phyloP scores from a whole-genome alignment of 2,797 vertebrate genomes.

The Percopsis omiscomaycus region DNA sequence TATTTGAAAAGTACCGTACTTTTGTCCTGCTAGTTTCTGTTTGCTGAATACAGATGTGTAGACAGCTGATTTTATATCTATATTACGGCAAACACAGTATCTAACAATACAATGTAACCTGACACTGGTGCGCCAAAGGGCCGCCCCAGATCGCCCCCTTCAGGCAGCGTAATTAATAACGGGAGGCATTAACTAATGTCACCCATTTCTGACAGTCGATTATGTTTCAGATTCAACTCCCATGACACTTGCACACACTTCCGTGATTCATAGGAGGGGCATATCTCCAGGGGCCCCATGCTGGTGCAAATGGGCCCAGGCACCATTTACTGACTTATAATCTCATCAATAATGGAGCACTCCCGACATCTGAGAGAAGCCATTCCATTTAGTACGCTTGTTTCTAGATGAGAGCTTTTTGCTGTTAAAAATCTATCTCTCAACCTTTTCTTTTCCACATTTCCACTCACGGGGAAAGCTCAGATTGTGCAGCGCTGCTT shows the following conservation, averaged over 20 bases:
- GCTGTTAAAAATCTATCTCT: conserved; percentile 50
- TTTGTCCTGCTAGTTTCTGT: too few relatives aligned
- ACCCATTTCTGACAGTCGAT: conserved; percentile 38
- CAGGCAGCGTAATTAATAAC: conserved; percentile 48
- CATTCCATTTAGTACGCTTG: conserved; percentile 42
- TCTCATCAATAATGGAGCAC: conserved; percentile 77
- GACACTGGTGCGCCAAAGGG: conserved; percentile 33
- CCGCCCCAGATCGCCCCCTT: conserved; percentile 50
- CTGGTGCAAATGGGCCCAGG: conserved; percentile 58
- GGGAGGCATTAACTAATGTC: conserved; percentile 35
- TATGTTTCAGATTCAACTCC: conserved; percentile 62
- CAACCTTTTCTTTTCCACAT: conserved; percentile 20
- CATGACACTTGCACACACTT: conserved; percentile 48
- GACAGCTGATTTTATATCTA: conserved; percentile 3
- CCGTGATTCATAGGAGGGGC: conserved; percentile 39
- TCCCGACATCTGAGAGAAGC: conserved; percentile 57
- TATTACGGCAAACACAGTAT: conserved; percentile 11
- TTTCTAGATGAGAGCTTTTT: conserved; percentile 67
- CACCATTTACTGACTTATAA: conserved; percentile 71
- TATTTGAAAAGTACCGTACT: too few relatives aligned
- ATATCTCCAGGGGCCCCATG: conserved; percentile 49
- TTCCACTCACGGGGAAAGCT: neutral
- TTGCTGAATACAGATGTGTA: too few relatives aligned
- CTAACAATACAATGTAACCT: conserved; percentile 6
- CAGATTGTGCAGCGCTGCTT: conserved; percentile 20